Base-by-base conservation (phyloP, 2,797 vertebrate genomes). In the Cichlasoma orientale region DNA sequence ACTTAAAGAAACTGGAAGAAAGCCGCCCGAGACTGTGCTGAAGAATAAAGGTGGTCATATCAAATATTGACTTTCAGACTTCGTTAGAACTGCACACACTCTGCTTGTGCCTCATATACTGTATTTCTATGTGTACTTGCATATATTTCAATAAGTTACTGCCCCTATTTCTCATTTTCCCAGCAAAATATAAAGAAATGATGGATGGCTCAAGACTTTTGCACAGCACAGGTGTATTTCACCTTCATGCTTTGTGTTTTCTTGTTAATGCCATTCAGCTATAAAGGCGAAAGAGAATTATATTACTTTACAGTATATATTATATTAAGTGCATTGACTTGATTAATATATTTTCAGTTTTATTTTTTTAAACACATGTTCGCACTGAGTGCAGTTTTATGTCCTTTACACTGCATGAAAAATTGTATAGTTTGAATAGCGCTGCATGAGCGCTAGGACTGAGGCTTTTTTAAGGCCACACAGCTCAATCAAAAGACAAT, bases 401-500 rank as follows among this genome's bases (percentile, higher is more conserved):
- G 50, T 50, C 18, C 25, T 50, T 31, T 68, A 29, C 25, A 13
- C 44, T 25, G 29, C 18, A 50, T 68, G 50, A n/a, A 29, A 68
- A 50, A 50, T 27, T 5, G 25, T n/a, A 33, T 7, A 56, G 8
- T 63, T 71, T 63, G 36, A 79, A 38, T 72, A 29, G 53, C 41
- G 0, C 19, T 44, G 44, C 14, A 21, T 50, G 38, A 53, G 55
- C 76, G 36, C 29, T 4, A 18, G 52, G 52, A 56, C 31, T 9
- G 23, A 81, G 55, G 56, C 47, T 56, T 57, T 68, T 78, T 80
- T 59, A 82, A 77, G 61, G 72, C 36, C 23, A 21, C 75, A n/a
- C 19, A 9, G 25, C 59, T 84, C 75, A 86, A 75, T 88, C 80
- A 76, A 73, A 79, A 74, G 47, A 70, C 75, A 80, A 72, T 77